Evolutionary conservation across 1,140 invertebrate genomes (phyloP), one percentile per base, ranked within the genome.

Genomic region (Akabosia matsudoensis): DNA sequence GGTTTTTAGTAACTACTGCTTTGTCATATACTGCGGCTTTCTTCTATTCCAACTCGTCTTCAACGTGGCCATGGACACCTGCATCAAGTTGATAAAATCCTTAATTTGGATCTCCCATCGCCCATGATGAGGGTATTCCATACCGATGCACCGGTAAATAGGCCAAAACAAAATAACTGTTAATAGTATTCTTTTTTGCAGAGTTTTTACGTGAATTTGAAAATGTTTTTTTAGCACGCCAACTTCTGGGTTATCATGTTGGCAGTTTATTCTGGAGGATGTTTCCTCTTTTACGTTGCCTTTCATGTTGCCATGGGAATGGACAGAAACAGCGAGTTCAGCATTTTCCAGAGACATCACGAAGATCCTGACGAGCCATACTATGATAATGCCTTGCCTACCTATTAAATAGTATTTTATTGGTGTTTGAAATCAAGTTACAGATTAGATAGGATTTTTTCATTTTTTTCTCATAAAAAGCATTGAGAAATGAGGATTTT

Each of bases 91-190:
- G 61, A 67, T n/a, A 10, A n/a, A 7, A n/a, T 30, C 26, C 61
- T 67, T 3, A 22, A 28, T 7, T 31, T 67, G 10, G 7, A 67
- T 13, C 61, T 30, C 26, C 45, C 73, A 30, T 34, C 74, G 24
- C 74, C 74, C 0, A 34, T 74, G 1, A 74, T 74, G 74, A 30
- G 74, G 0, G 26, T 74, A 0, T 74, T 74, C 26, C 74, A 74
- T n/a, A 64, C 14, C 18, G 64, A 67, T 67, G 74, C 74, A 24
- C 74, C 74, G 2, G 74, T 74, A 74, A 67, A 51, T 34, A 7
- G 18, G 37, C 37, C 37, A 56, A 56, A 16, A 16, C n/a, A 4
- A 56, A 56, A 22, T 22, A 56, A 56, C 24, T 56, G 24, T n/a
- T 24, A 18, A 13, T 56, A 22, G 54, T 22, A n/a, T 4, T 56